Percentiles rank a stretch among this genome's conserved stretches.
These are phyloP conservation scores for Dioctria linearis DNA, from an alignment of 2,888 invertebrate genomes.

Conservation along the genomic window DNA sequence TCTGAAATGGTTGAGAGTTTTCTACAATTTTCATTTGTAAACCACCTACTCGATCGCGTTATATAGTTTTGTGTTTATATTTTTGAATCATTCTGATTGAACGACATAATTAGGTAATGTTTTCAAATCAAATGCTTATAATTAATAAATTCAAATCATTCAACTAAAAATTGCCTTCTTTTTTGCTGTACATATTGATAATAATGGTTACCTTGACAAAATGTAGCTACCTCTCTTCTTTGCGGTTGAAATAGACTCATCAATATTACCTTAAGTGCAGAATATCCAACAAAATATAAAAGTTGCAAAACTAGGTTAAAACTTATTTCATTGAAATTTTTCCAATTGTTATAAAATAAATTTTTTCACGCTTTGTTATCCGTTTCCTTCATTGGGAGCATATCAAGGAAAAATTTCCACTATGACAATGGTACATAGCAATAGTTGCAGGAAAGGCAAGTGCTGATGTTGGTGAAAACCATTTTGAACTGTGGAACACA, in stretches of 20 bases:
- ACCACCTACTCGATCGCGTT: too few relatives aligned
- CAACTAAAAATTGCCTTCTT: too few relatives aligned
- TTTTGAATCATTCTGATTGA: too few relatives aligned
- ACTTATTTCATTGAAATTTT: constrained; percentile 46
- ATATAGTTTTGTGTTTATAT: too few relatives aligned
- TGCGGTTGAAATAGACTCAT: background rate
- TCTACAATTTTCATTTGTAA: too few relatives aligned
- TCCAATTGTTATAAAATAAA: constrained; percentile 45
- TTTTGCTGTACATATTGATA: background rate
- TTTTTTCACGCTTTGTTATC: constrained; percentile 11
- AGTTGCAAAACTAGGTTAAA: constrained; percentile 33
- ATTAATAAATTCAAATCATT: too few relatives aligned
- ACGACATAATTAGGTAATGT: too few relatives aligned
- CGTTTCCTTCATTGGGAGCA: constrained; percentile 8
- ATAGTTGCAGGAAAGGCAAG: too few relatives aligned
- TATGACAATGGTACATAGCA: too few relatives aligned
- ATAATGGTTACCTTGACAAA: background rate
- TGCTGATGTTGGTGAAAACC: background rate
- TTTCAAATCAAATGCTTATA: too few relatives aligned
- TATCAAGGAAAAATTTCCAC: background rate
- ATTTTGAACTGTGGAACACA: background rate
- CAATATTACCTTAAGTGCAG: background rate
- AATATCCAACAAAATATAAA: background rate
- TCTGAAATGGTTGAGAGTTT: too few relatives aligned
- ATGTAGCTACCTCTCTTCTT: background rate